Conservation (phyloP, 1,140 invertebrate species). For the Heliconius melpomene region DNA sequence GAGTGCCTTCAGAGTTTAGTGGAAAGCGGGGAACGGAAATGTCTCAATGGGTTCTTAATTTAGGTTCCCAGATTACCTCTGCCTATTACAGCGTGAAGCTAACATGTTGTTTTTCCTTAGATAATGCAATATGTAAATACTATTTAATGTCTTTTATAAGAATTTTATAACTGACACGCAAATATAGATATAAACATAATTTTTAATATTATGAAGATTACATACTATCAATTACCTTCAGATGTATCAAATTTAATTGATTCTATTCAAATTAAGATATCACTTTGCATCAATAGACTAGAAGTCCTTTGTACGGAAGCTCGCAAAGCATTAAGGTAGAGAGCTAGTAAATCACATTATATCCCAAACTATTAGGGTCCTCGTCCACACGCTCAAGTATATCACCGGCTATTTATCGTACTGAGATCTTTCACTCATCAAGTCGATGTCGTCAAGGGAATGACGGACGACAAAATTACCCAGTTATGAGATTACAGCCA, state of each 20-base stretch:
- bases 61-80: too few relatives aligned
- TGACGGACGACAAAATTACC: constrained; percentile 52
- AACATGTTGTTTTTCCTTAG: neutral
- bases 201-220: too few relatives aligned
- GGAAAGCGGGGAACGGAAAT: too few relatives aligned
- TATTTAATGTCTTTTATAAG: too few relatives aligned
- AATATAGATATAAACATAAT: too few relatives aligned
- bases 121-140: too few relatives aligned
- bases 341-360: constrained; percentile 67
- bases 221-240: neutral
- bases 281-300: constrained; percentile 48
- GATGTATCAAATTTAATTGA: neutral
- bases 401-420: constrained; percentile 71
- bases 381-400: constrained; percentile 58
- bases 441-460: constrained; percentile 50
- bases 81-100: neutral
- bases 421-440: constrained; percentile 58
- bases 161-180: too few relatives aligned
- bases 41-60: too few relatives aligned
- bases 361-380: constrained; percentile 60
- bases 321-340: constrained; percentile 65
- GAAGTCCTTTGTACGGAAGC: constrained; percentile 60
- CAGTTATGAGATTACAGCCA: constrained; percentile 40
- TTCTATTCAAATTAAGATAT: constrained; percentile 5
- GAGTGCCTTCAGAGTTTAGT: too few relatives aligned